Percentiles rank a stretch among this genome's conserved stretches.
These are phyloP conservation scores for Corapipo altera DNA, from an alignment of 2,113 vertebrate species.

Conservation along the genomic window DNA sequence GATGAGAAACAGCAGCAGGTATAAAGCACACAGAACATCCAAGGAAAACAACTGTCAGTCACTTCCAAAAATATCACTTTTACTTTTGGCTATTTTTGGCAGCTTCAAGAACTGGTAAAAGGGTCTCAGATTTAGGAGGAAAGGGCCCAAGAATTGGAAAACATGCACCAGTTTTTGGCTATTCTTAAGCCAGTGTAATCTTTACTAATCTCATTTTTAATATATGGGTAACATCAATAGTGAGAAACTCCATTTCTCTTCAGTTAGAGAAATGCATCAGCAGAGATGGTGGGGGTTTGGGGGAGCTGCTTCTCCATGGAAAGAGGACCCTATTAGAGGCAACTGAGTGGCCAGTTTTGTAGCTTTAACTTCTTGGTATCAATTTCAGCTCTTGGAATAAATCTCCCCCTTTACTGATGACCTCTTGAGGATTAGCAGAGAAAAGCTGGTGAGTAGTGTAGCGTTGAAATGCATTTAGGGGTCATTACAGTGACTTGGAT, in stretches of 20 bases:
- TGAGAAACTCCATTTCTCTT: background rate
- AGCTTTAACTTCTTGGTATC: conserved; percentile 25
- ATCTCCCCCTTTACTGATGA: background rate
- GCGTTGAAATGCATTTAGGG: background rate
- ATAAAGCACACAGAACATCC: background rate
- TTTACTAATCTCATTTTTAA: background rate
- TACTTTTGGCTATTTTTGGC: background rate
- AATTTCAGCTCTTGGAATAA: conserved; percentile 34
- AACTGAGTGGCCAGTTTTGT: background rate
- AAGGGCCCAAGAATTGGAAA: background rate
- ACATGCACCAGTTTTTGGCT: background rate
- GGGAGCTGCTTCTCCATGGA: background rate
- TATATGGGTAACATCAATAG: background rate
- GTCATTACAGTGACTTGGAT: background rate
- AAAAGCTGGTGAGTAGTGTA: background rate
- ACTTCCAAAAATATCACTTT: background rate
- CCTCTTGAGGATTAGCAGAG: conserved; percentile 25
- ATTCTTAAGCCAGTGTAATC: background rate
- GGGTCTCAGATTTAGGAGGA: background rate
- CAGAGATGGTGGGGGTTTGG: background rate
- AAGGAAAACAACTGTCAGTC: background rate
- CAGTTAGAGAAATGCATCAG: background rate
- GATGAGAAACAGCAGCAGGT: background rate
- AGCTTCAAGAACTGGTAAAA: background rate
- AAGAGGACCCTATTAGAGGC: background rate